Percentiles rank a stretch among this genome's conserved stretches.
Conservation (phyloP, 1,140 invertebrate genomes). For the Trichonephila inaurata region DNA sequence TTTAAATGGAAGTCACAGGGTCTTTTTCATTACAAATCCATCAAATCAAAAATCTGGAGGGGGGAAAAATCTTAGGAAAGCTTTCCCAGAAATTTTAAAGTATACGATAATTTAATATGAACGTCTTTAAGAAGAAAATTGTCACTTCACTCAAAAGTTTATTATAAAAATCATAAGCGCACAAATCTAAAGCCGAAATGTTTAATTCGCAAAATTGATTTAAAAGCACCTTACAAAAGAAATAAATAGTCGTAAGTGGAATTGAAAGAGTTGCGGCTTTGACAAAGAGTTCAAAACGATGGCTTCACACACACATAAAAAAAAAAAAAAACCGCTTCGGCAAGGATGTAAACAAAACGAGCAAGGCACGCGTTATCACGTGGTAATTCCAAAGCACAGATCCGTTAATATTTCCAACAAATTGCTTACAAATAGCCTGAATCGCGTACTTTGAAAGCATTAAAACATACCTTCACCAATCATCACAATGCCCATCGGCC, state of each 20-base stretch:
- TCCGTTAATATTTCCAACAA: constrained; percentile 48
- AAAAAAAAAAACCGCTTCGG: neutral
- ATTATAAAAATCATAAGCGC: neutral
- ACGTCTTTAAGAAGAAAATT: constrained; percentile 14
- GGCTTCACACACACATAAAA: neutral
- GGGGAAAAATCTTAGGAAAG: neutral
- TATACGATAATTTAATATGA: neutral
- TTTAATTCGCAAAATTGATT: constrained; percentile 34
- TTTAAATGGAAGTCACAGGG: neutral
- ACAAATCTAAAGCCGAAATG: neutral
- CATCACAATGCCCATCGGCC: constrained; percentile 25
- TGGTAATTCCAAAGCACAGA: constrained; percentile 44
- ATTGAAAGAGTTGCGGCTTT: constrained; percentile 6
- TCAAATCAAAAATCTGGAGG: neutral
- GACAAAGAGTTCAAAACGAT: neutral
- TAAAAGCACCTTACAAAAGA: constrained; percentile 14
- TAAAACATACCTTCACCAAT: constrained; percentile 19
- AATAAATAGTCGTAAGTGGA: constrained; percentile 18
- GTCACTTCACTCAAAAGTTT: constrained; percentile 14
- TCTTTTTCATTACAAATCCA: neutral
- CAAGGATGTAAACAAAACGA: neutral
- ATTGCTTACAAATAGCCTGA: constrained; percentile 62
- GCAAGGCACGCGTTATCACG: constrained; percentile 21
- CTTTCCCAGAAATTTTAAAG: neutral
- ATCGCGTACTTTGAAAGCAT: constrained; percentile 52